A percentile compares a stretch with the other conserved stretches of the same genome.
Evolutionary conservation across 2,113 vertebrate species (phyloP).

Genomic region (Colossoma macropomum): DNA sequence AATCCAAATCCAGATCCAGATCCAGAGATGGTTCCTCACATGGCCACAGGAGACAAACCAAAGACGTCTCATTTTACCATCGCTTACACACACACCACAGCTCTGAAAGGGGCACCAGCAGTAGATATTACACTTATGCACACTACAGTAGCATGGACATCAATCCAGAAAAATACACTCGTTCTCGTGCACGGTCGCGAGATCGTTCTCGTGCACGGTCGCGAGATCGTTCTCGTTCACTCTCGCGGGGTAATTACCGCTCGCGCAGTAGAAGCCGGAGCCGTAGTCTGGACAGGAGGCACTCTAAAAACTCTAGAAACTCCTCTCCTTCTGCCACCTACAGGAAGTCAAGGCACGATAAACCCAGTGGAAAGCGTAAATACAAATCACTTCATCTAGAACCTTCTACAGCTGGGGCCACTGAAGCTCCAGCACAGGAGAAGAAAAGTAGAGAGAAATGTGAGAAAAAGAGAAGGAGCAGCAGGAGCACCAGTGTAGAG

Average conservation of each 20-base stretch:
- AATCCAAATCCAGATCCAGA: slow-evolving; percentile 53
- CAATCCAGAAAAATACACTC: slow-evolving; percentile 68
- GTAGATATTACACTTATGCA: slow-evolving; percentile 74
- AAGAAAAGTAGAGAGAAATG: slow-evolving; percentile 73
- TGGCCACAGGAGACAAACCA: slow-evolving; percentile 68
- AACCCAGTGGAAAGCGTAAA: slow-evolving; percentile 90
- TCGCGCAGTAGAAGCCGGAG: slow-evolving; percentile 73
- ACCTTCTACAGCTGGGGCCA: slow-evolving; percentile 39
- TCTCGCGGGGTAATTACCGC: slow-evolving; percentile 1
- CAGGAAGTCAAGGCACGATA: slow-evolving; percentile 77
- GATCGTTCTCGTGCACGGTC: background rate
- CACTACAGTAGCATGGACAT: slow-evolving; percentile 76
- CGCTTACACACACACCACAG: slow-evolving; percentile 78
- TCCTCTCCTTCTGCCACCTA: slow-evolving; percentile 75
- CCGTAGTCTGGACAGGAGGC: slow-evolving; percentile 72
- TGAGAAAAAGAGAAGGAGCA: slow-evolving; percentile 77
- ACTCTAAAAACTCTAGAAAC: slow-evolving; percentile 82
- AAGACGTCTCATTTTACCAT: slow-evolving; percentile 66
- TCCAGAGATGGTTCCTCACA: slow-evolving; percentile 71
- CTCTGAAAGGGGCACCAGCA: slow-evolving; percentile 71
- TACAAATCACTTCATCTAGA: slow-evolving; percentile 90
- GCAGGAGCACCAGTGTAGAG: slow-evolving; percentile 85
- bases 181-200: background rate
- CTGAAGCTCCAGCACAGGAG: slow-evolving; percentile 58
- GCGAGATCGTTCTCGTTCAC: no score